phyloP scores from a whole-genome alignment of 2,797 vertebrate species.

The Bradypodion pumilum region DNA sequence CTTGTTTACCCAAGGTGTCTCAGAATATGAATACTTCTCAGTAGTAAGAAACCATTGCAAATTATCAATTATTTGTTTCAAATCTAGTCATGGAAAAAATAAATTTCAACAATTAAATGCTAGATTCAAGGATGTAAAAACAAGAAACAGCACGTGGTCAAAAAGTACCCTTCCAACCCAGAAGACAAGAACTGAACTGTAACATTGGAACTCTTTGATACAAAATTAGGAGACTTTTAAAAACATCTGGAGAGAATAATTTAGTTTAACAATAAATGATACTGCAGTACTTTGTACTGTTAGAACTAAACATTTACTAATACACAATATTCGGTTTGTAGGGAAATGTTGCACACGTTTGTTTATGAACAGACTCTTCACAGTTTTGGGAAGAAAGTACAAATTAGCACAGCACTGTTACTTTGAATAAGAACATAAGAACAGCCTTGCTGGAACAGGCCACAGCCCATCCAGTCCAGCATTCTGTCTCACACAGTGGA shows the following conservation, averaged over 20 bases:
- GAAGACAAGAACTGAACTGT: not conserved
- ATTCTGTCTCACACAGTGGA: no score
- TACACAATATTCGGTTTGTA: slow-evolving; percentile 4
- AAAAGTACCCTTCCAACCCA: not conserved
- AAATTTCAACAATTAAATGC: not conserved
- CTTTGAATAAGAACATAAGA: no score
- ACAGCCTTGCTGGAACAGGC: no score
- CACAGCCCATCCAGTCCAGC: no score
- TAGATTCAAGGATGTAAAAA: not conserved
- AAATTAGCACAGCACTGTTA: not conserved
- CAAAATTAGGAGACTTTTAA: not conserved
- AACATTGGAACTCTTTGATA: not conserved
- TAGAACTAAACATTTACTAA: slow-evolving; percentile 3
- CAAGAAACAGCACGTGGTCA: not conserved
- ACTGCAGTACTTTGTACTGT: not conserved
- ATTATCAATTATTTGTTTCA: not conserved
- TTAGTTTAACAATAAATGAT: not conserved
- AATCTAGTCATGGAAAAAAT: not conserved
- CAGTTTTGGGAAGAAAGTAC: not conserved
- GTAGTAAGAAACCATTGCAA: not conserved
- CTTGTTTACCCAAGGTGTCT: not conserved
- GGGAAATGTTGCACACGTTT: not conserved
- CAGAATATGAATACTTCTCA: slow-evolving; percentile 23
- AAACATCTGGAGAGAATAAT: not conserved
- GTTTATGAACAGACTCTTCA: not conserved